These are phyloP conservation scores for Columba livia DNA, from an alignment of 2,113 vertebrate genomes.

Conservation along the genomic window DNA sequence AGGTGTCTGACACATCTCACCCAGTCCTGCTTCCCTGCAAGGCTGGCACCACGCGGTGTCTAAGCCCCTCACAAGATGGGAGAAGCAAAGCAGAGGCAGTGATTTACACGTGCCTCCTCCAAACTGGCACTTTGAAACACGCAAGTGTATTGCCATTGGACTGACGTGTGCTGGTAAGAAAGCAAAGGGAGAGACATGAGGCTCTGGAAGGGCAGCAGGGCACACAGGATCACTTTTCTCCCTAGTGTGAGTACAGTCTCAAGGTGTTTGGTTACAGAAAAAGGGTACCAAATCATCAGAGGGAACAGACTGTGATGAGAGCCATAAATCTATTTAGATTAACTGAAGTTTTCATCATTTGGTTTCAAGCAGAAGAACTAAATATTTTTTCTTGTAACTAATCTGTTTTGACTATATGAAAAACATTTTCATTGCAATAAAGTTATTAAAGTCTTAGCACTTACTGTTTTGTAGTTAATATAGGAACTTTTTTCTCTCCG, in stretches of 20 bases:
- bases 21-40: background rate
- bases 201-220: background rate
- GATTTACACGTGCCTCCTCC: rapidly evolving
- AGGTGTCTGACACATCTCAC: background rate
- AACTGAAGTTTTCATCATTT: slow-evolving; percentile 52
- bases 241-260: background rate
- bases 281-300: slow-evolving; percentile 23
- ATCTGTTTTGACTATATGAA: slow-evolving; percentile 65
- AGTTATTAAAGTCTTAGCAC: slow-evolving; percentile 72
- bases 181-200: background rate
- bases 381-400: slow-evolving; percentile 63
- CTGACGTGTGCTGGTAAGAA: background rate
- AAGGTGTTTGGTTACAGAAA: slow-evolving; percentile 33
- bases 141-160: rapidly evolving
- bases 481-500: background rate
- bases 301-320: slow-evolving; percentile 13
- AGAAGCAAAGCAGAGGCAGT: background rate
- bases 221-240: rapidly evolving
- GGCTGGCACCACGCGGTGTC: background rate
- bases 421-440: slow-evolving; percentile 63
- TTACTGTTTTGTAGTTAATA: slow-evolving; percentile 63
- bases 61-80: background rate
- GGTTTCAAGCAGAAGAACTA: slow-evolving; percentile 24
- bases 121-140: rapidly evolving
- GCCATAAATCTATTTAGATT: slow-evolving; percentile 58